A percentile compares a stretch with the other conserved stretches of the same genome.
These are phyloP conservation scores for Zoroaster sp. DNA, from an alignment of 53 echinoderm and acorn worm genomes.

Conservation along the genomic window DNA sequence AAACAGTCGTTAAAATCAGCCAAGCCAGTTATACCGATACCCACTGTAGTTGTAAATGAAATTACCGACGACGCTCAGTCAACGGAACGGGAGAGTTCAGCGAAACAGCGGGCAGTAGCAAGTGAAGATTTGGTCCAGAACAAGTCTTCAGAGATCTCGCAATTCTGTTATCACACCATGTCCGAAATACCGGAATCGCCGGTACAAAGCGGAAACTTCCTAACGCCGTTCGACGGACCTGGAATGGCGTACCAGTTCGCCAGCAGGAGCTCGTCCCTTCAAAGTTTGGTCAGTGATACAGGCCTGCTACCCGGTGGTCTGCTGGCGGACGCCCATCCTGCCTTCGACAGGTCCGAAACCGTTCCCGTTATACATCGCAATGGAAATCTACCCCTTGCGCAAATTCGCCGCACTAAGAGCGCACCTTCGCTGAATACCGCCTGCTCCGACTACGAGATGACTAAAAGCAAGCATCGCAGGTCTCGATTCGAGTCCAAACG, in stretches of 20 bases:
- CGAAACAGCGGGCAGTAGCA: not conserved
- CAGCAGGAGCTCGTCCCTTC: slow-evolving; percentile 7
- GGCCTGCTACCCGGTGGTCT: too few species aligned
- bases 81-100: not conserved
- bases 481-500: not conserved
- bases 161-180: not conserved
- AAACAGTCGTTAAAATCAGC: not conserved
- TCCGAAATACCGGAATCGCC: slow-evolving; percentile 9
- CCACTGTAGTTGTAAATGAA: not conserved
- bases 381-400: not conserved
- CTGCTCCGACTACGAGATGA: not conserved
- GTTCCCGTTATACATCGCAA: not conserved
- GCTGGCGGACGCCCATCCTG: not conserved
- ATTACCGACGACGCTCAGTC: not conserved
- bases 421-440: slow-evolving; percentile 13
- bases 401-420: slow-evolving; percentile 33
- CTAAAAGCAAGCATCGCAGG: too few species aligned
- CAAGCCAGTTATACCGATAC: slow-evolving; percentile 16
- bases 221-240: slow-evolving; percentile 2
- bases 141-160: not conserved
- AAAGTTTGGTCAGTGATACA: slow-evolving; percentile 14
- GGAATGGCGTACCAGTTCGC: not conserved
- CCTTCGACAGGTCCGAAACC: slow-evolving; percentile 20
- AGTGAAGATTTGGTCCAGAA: not conserved
- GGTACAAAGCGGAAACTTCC: not conserved